A percentile compares a stretch with the other conserved stretches of the same genome.
Evolutionary conservation across 2,888 invertebrate species (phyloP).

Genomic region (Hypolimnas misippus): DNA sequence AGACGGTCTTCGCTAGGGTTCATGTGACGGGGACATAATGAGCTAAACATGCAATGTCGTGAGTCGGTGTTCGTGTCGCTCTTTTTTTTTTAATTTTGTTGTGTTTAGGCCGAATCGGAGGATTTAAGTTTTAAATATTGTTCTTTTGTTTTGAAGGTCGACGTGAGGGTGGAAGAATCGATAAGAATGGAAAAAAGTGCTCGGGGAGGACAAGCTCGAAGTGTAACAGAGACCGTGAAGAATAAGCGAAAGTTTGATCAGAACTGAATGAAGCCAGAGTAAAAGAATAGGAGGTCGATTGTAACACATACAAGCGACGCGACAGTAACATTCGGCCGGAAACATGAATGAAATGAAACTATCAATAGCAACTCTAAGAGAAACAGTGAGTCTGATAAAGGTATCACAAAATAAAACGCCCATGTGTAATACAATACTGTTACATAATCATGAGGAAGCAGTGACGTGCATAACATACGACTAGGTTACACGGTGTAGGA

Average conservation of each 20-base stretch:
- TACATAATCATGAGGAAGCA: slow-evolving; percentile 72
- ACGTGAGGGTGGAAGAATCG: slow-evolving; percentile 61
- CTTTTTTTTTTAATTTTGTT: slow-evolving; percentile 52
- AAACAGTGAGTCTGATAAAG: slow-evolving; percentile 82
- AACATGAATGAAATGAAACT: slow-evolving; percentile 81
- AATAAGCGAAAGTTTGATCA: slow-evolving; percentile 71
- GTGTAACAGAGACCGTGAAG: slow-evolving; percentile 74
- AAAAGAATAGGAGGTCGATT: slow-evolving; percentile 52
- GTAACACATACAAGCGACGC: slow-evolving; percentile 70
- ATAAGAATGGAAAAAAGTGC: slow-evolving; percentile 66
- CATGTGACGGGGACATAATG: slow-evolving; percentile 79
- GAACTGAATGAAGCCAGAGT: slow-evolving; percentile 70
- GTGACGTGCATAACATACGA: slow-evolving; percentile 71
- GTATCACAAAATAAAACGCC: slow-evolving; percentile 85
- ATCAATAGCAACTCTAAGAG: slow-evolving; percentile 82
- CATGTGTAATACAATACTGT: slow-evolving; percentile 67
- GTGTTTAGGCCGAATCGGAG: slow-evolving; percentile 70
- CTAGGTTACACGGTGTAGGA: slow-evolving; percentile 64
- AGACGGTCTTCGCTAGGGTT: slow-evolving; percentile 79
- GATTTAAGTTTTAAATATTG: slow-evolving; percentile 50
- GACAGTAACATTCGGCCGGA: slow-evolving; percentile 76
- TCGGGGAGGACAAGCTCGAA: slow-evolving; percentile 71
- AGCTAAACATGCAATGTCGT: slow-evolving; percentile 84
- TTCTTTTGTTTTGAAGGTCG: slow-evolving; percentile 54
- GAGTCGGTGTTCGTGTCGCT: slow-evolving; percentile 74